phyloP scores from a whole-genome alignment of 2,888 invertebrate genomes.

The Noctua janthina region DNA sequence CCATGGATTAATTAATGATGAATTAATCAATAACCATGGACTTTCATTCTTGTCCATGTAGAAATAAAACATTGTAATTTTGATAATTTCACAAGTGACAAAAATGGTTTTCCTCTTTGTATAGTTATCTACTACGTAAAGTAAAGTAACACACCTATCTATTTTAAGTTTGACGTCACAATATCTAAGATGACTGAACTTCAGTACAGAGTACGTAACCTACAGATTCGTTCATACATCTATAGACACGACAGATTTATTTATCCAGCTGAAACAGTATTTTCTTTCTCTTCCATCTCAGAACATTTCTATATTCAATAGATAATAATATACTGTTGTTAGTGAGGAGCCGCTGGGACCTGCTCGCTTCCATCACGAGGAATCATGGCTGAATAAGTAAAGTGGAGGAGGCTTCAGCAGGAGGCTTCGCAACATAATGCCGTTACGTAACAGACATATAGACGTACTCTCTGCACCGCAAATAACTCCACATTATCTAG shows the following conservation, averaged over 20 bases:
- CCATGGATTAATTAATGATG: background rate
- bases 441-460: constrained; percentile 57
- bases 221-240: background rate
- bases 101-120: background rate
- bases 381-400: constrained; percentile 69
- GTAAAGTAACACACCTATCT: background rate
- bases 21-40: background rate
- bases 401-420: constrained; percentile 43
- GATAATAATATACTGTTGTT: constrained; percentile 57
- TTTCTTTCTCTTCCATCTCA: constrained; percentile 41
- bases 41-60: background rate
- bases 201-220: background rate
- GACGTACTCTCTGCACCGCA: constrained; percentile 56
- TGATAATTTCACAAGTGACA: background rate
- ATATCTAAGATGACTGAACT: background rate
- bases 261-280: constrained; percentile 17
- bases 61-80: too few relatives aligned
- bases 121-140: background rate
- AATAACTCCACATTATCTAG: constrained; percentile 55
- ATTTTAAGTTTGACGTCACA: background rate
- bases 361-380: constrained; percentile 38
- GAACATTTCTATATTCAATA: constrained; percentile 54
- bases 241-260: constrained; percentile 11
- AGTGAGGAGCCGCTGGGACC: constrained; percentile 55
- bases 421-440: constrained; percentile 54